Percentiles rank a stretch among this genome's conserved stretches.
Evolutionary conservation across 2,113 vertebrate species (phyloP).

Genomic region (Stercorarius parasiticus): DNA sequence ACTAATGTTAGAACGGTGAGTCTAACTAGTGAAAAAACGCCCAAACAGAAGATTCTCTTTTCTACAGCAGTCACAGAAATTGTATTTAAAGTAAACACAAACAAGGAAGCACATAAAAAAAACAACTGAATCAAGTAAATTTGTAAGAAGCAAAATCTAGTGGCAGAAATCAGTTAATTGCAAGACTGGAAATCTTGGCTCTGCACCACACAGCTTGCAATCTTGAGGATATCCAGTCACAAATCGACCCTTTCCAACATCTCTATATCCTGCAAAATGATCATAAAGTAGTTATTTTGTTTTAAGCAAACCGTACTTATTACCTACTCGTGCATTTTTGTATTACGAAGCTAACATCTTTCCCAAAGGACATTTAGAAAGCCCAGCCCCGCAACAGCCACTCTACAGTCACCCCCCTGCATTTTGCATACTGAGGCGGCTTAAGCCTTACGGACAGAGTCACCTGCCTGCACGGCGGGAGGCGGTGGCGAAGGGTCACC

Average conservation of each 20-base stretch:
- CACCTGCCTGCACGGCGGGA: fast-evolving
- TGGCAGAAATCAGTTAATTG: background rate
- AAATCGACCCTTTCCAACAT: background rate
- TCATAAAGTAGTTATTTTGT: background rate
- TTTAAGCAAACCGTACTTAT: background rate
- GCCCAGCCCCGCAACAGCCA: too few species aligned
- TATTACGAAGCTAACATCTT: background rate
- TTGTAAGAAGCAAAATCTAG: background rate
- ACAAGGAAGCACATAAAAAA: background rate
- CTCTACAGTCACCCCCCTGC: fast-evolving
- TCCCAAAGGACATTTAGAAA: background rate
- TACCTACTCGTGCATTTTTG: fast-evolving
- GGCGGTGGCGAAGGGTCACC: fast-evolving
- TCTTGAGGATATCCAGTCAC: background rate
- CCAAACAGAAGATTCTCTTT: background rate
- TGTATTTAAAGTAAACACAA: background rate
- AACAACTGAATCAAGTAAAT: fast-evolving
- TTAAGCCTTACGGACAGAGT: background rate
- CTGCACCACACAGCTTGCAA: background rate
- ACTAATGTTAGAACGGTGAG: fast-evolving
- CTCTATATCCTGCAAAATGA: fast-evolving
- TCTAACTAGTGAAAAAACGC: background rate
- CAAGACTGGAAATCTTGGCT: fast-evolving
- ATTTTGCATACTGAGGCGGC: background rate
- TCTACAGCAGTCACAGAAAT: background rate